Conservation (phyloP, 2,888 invertebrate species). For the Epistrophella euchroma region DNA sequence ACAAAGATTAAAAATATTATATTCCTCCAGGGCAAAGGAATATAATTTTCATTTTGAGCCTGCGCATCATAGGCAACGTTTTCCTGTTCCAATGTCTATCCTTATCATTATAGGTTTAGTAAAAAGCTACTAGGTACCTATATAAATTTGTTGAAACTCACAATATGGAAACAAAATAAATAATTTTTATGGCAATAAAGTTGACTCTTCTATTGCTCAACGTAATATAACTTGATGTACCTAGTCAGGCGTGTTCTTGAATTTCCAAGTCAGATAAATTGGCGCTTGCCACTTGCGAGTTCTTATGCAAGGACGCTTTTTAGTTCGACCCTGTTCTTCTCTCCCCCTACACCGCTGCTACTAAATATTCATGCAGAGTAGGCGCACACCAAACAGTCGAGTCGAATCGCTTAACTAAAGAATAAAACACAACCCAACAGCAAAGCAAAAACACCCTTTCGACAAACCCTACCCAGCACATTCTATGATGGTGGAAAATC, state of each 20-base stretch:
- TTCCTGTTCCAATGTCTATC: slow-evolving; percentile 17
- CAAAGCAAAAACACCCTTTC: slow-evolving; percentile 7
- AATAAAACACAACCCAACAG: slow-evolving; percentile 10
- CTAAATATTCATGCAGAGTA: slow-evolving; percentile 45
- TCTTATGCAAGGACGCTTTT: slow-evolving; percentile 62
- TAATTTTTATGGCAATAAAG: not conserved
- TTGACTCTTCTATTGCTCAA: not conserved
- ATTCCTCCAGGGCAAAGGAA: slow-evolving; percentile 24
- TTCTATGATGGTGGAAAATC: slow-evolving; percentile 12
- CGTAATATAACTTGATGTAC: not conserved
- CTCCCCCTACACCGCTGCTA: not conserved
- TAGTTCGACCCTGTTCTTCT: slow-evolving; percentile 5
- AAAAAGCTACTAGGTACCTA: not conserved
- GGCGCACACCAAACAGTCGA: slow-evolving; percentile 32
- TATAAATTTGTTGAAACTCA: not conserved
- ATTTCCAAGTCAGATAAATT: slow-evolving; percentile 29
- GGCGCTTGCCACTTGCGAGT: slow-evolving; percentile 32
- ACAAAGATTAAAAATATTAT: slow-evolving; percentile 25
- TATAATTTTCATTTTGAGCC: slow-evolving; percentile 15
- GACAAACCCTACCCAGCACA: not conserved
- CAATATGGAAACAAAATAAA: not conserved
- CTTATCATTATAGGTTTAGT: not conserved
- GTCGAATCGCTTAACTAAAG: not conserved
- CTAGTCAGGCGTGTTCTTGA: not conserved
- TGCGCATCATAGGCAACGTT: slow-evolving; percentile 9